These are phyloP conservation scores for Platycheirus rosarum DNA, from an alignment of 2,888 invertebrate genomes.

Conservation along the genomic window DNA sequence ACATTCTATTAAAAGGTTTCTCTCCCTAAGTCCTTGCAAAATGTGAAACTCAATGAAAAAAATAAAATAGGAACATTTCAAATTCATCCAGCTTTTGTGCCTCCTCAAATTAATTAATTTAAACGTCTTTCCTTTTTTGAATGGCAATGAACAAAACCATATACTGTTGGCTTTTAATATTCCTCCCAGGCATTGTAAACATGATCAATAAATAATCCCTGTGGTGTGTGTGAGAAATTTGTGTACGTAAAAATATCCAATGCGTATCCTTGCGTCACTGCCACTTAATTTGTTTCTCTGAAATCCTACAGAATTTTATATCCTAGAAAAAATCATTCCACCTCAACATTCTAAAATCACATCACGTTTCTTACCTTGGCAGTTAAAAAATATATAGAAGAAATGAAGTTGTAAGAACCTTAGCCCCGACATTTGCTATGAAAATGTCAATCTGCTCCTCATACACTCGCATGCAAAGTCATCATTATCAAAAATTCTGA, in stretches of 20 bases:
- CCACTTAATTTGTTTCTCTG: neutral
- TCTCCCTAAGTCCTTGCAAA: too few relatives aligned
- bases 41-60: too few relatives aligned
- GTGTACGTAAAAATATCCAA: neutral
- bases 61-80: neutral
- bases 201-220: slow-evolving; percentile 22
- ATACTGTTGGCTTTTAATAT: slow-evolving; percentile 5
- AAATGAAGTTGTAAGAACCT: neutral
- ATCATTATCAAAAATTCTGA: slow-evolving; percentile 20
- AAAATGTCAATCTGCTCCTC: slow-evolving; percentile 26
- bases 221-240: neutral
- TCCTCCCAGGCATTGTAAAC: slow-evolving; percentile 6
- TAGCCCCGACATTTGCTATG: slow-evolving; percentile 13
- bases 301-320: neutral
- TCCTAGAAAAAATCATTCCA: slow-evolving; percentile 26
- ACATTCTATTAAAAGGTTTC: too few relatives aligned
- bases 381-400: neutral
- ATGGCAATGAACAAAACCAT: slow-evolving; percentile 11
- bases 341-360: slow-evolving; percentile 3
- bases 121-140: neutral
- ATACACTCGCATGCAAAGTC: slow-evolving; percentile 9
- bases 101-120: slow-evolving; percentile 1
- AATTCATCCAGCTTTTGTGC: neutral
- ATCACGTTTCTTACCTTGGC: neutral
- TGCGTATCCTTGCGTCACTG: slow-evolving; percentile 34